Percentiles rank a stretch among this genome's conserved stretches.
These are phyloP conservation scores for Strongylocentrotus purpuratus DNA, from an alignment of 35 echinoderm and acorn worm species.

Conservation along the genomic window DNA sequence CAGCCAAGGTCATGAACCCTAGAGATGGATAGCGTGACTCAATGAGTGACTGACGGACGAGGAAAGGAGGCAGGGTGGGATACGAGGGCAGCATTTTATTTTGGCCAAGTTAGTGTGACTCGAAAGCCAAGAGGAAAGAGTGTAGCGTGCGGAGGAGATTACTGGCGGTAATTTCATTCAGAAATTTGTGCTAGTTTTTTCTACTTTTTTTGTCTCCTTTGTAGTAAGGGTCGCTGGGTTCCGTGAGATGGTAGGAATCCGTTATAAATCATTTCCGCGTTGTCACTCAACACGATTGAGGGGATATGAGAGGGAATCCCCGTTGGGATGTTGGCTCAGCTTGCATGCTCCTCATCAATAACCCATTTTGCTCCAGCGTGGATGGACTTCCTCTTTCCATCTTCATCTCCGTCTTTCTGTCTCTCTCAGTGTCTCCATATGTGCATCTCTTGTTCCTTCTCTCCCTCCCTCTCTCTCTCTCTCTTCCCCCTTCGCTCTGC, in stretches of 20 bases:
- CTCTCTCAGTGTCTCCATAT: slow-evolving; percentile 13
- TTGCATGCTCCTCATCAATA: not conserved
- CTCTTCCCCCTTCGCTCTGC: not conserved
- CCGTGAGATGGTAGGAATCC: not conserved
- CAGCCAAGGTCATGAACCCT: not conserved
- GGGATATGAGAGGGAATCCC: slow-evolving; percentile 22
- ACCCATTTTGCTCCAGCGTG: not conserved
- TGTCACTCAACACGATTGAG: slow-evolving; percentile 9
- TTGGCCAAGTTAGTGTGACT: not conserved
- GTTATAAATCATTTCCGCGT: slow-evolving; percentile 23
- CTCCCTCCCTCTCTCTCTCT: not conserved
- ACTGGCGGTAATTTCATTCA: slow-evolving; percentile 46
- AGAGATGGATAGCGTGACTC: not conserved
- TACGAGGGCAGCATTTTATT: not conserved
- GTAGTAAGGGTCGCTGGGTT: not conserved
- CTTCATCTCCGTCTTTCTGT: not conserved
- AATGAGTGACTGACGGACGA: not conserved
- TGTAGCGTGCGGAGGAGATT: slow-evolving; percentile 46
- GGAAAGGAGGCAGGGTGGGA: not conserved
- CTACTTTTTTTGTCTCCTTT: not conserved
- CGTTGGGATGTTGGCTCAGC: not conserved
- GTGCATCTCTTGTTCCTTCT: not conserved
- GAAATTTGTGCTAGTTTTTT: slow-evolving; percentile 46
- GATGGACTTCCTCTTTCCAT: not conserved
- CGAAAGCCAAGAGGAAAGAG: not conserved